Percentiles rank a stretch among this genome's conserved stretches.
phyloP scores from a whole-genome alignment of 2,113 vertebrate genomes.

The Chaetodon auriga region DNA sequence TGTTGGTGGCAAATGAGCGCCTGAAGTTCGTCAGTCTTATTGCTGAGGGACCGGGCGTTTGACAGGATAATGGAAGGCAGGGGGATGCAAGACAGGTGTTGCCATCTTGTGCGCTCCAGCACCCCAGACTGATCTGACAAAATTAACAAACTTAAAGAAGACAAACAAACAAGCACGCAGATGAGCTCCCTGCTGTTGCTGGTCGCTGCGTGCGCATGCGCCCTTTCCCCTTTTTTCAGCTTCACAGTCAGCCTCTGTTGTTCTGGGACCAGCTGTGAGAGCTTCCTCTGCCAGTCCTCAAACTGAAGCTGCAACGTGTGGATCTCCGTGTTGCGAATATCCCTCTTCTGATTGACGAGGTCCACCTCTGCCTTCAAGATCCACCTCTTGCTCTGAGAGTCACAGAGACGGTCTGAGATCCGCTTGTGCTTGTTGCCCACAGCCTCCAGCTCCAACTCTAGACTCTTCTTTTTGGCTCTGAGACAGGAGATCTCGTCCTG shows the following conservation, averaged over 20 bases:
- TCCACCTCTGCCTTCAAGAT: constrained; percentile 90
- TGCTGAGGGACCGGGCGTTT: too few species aligned
- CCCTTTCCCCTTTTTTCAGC: too few species aligned
- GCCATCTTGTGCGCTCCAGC: too few species aligned
- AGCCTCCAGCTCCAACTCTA: constrained; percentile 94
- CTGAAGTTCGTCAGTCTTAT: too few species aligned
- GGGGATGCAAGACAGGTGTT: too few species aligned
- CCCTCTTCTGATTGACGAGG: constrained; percentile 90
- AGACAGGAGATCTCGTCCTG: constrained; percentile 92
- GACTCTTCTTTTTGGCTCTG: constrained; percentile 92
- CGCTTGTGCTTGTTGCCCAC: constrained; percentile 95
- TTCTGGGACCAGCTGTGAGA: constrained; percentile 89
- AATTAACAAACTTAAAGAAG: too few species aligned
- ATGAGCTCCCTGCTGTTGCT: too few species aligned
- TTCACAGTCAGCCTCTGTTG: constrained; percentile 91
- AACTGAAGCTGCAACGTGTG: constrained; percentile 91
- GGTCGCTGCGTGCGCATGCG: too few species aligned
- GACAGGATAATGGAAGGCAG: too few species aligned
- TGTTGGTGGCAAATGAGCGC: too few species aligned
- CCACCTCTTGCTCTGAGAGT: constrained; percentile 89
- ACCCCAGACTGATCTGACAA: too few species aligned
- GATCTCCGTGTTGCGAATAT: constrained; percentile 90
- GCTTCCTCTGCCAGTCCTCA: constrained; percentile 94
- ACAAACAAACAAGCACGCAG: too few species aligned
- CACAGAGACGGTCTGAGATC: constrained; percentile 91